Conservation (phyloP, 2,888 invertebrate genomes). For the Trichopoda pennipes region DNA sequence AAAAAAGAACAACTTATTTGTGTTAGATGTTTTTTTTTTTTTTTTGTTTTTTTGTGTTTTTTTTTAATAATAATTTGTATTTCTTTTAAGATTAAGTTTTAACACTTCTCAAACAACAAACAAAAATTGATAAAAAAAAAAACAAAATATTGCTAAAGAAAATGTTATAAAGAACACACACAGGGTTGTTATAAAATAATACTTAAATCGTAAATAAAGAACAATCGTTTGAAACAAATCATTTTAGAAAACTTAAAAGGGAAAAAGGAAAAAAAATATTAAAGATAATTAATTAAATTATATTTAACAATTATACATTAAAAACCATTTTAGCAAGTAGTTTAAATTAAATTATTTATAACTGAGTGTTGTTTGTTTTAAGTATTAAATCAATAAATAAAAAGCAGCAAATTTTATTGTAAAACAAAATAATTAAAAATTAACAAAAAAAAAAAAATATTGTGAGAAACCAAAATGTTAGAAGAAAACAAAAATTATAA, state of each 20-base stretch:
- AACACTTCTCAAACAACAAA: not conserved
- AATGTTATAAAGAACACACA: constrained; percentile 54
- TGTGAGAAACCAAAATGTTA: constrained; percentile 57
- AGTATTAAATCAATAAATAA: constrained; percentile 40
- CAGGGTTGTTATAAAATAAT: constrained; percentile 70
- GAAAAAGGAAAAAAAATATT: constrained; percentile 25
- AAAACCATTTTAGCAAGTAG: constrained; percentile 63
- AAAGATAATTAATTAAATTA: constrained; percentile 53
- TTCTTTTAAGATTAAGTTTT: constrained; percentile 10
- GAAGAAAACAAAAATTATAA: constrained; percentile 35
- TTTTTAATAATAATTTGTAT: not conserved
- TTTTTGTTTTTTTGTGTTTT: not conserved
- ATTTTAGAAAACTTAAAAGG: constrained; percentile 57
- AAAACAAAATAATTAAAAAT: constrained; percentile 3
- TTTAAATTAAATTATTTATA: constrained; percentile 64
- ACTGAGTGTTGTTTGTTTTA: constrained; percentile 67
- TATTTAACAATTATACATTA: constrained; percentile 68
- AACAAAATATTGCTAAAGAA: constrained; percentile 5
- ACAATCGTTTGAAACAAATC: constrained; percentile 71
- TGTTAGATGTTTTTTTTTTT: constrained; percentile 33
- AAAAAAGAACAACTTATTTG: constrained; percentile 59
- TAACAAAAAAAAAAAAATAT: constrained; percentile 4
- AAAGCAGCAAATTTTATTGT: constrained; percentile 52
- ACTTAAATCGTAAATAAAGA: constrained; percentile 67
- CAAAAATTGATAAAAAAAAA: too few species aligned